These are phyloP conservation scores for Tamias sibiricus DNA, from an alignment of 2,113 vertebrate genomes.

Conservation along the genomic window DNA sequence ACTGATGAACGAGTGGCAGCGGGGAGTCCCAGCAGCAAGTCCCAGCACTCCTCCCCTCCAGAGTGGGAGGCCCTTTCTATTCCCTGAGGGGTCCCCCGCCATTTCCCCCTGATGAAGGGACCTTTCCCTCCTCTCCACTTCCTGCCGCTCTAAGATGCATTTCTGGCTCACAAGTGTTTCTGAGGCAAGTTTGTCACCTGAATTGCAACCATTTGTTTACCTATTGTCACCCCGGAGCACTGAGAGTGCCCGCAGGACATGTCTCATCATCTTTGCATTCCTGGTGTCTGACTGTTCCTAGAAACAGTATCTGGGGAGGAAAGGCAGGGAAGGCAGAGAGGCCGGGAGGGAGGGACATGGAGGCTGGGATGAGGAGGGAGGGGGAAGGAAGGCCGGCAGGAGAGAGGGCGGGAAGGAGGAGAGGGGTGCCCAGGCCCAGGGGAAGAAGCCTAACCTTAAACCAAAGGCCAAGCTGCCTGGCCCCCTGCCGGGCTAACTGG, in stretches of 20 bases:
- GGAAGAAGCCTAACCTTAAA: background rate
- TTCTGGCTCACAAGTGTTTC: background rate
- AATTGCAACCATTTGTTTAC: background rate
- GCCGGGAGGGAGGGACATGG: background rate
- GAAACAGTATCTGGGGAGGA: background rate
- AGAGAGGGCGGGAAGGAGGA: background rate
- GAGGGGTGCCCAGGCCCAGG: background rate
- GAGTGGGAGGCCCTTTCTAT: background rate
- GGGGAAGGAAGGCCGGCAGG: too few relatives aligned
- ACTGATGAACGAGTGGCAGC: background rate
- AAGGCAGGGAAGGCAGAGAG: background rate
- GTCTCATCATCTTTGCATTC: background rate
- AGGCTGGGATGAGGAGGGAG: background rate
- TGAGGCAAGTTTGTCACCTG: accelerated
- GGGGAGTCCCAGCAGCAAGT: too few relatives aligned
- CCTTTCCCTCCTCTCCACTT: too few relatives aligned
- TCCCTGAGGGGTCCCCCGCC: background rate
- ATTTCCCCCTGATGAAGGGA: accelerated
- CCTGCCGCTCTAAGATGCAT: background rate
- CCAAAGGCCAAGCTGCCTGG: too few relatives aligned
- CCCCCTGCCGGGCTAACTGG: background rate
- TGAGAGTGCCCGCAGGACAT: background rate
- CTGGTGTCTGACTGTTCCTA: background rate
- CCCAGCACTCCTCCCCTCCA: too few relatives aligned
- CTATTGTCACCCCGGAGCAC: background rate